These are phyloP conservation scores for Lithophane leautieri DNA, from an alignment of 2,888 invertebrate genomes.

Conservation along the genomic window DNA sequence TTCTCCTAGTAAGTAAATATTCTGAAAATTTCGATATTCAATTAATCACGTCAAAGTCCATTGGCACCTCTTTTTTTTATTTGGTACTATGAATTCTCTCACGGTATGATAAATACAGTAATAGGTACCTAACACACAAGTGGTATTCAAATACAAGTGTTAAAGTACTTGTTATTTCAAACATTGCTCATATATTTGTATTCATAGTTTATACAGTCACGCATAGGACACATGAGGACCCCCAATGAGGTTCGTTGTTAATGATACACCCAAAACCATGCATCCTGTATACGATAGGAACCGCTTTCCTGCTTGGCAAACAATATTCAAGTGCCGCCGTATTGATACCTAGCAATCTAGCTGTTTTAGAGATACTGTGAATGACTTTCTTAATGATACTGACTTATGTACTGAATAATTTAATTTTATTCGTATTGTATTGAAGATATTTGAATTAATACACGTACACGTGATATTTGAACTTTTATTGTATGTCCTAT, in stretches of 20 bases:
- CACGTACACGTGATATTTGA: too few relatives aligned
- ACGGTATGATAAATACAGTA: background rate
- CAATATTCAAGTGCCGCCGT: background rate
- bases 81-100: background rate
- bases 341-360: background rate
- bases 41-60: too few relatives aligned
- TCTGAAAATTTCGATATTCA: too few relatives aligned
- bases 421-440: too few relatives aligned
- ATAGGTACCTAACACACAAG: background rate
- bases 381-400: too few relatives aligned
- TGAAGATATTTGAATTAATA: too few relatives aligned
- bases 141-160: constrained; percentile 21
- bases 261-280: background rate
- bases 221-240: background rate
- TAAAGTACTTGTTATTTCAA: constrained; percentile 14
- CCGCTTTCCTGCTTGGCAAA: background rate
- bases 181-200: constrained; percentile 24
- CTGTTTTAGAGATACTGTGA: background rate
- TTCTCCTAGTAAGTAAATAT: too few relatives aligned
- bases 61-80: background rate
- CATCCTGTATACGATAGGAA: background rate
- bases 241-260: background rate
- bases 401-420: too few relatives aligned
- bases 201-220: constrained; percentile 5
- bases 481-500: too few relatives aligned